A percentile compares a stretch with the other conserved stretches of the same genome.
These are phyloP conservation scores for Eupithecia tripunctaria DNA, from an alignment of 2,888 invertebrate genomes.

Conservation along the genomic window DNA sequence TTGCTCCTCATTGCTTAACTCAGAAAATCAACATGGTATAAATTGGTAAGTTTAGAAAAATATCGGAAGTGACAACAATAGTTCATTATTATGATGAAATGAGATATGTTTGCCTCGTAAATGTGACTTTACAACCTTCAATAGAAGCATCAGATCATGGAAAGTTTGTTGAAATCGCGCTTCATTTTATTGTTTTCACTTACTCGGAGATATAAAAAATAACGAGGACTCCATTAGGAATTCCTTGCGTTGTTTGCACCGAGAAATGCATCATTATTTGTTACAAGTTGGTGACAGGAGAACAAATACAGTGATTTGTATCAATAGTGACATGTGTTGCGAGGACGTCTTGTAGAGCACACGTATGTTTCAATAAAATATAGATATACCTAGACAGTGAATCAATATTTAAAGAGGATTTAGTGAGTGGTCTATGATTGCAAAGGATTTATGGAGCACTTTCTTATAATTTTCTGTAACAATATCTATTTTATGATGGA, in stretches of 20 bases:
- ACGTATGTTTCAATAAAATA: not conserved
- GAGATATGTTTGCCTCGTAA: not conserved
- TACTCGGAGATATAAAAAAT: not conserved
- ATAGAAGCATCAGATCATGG: not conserved
- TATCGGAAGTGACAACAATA: too few relatives aligned
- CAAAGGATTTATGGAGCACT: not conserved
- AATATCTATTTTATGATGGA: too few relatives aligned
- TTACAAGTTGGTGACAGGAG: not conserved
- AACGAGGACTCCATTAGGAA: not conserved
- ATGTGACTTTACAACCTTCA: not conserved
- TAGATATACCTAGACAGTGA: not conserved
- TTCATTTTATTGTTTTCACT: not conserved
- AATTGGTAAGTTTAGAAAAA: too few relatives aligned
- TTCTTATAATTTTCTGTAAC: too few relatives aligned
- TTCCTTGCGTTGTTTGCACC: slow-evolving; percentile 1
- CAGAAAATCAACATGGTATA: too few relatives aligned
- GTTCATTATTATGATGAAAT: not conserved
- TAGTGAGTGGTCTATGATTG: not conserved
- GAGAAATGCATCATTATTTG: slow-evolving; percentile 5
- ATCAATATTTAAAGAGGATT: not conserved
- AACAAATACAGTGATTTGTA: not conserved
- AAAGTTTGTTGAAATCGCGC: not conserved
- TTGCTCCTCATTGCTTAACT: too few relatives aligned
- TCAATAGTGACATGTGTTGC: not conserved
- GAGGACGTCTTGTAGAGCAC: not conserved